These are phyloP conservation scores for Melangyna quadrimaculata DNA, from an alignment of 2,888 invertebrate genomes.

Conservation along the genomic window DNA sequence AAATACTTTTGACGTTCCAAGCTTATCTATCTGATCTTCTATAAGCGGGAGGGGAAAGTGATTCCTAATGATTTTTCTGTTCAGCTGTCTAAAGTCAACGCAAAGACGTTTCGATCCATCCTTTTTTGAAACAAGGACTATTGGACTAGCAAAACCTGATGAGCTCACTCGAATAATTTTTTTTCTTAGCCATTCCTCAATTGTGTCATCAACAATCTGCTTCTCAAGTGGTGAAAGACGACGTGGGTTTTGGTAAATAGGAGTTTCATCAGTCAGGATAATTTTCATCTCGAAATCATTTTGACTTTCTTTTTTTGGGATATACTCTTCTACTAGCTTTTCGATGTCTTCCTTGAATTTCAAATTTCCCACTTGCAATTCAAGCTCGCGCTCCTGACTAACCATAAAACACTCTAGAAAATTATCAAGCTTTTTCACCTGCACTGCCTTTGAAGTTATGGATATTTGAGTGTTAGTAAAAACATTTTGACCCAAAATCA, in stretches of 20 bases:
- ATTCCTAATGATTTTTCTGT: neutral
- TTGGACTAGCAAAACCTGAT: neutral
- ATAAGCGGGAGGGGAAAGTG: too few species aligned
- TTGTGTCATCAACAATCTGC: neutral
- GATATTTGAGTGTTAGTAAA: neutral
- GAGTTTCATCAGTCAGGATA: neutral
- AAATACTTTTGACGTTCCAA: conserved; percentile 73
- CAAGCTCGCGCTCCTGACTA: neutral
- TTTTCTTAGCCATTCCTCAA: conserved; percentile 35
- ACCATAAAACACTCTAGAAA: neutral
- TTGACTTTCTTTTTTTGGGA: neutral
- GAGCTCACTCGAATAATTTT: neutral
- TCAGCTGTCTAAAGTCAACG: neutral
- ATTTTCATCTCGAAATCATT: neutral
- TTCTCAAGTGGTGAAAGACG: conserved; percentile 16
- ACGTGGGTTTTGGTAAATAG: neutral
- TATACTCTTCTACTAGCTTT: neutral
- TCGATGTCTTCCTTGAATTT: neutral
- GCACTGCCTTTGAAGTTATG: neutral
- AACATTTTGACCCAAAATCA: neutral
- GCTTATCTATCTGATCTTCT: neutral
- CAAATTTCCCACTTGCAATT: neutral
- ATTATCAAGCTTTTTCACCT: neutral
- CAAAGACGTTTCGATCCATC: neutral
- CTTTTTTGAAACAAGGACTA: neutral